Evolutionary conservation across 2,797 vertebrate species (phyloP), one percentile per base, ranked within the genome.

Genomic region (Oreochromis grahami): DNA sequence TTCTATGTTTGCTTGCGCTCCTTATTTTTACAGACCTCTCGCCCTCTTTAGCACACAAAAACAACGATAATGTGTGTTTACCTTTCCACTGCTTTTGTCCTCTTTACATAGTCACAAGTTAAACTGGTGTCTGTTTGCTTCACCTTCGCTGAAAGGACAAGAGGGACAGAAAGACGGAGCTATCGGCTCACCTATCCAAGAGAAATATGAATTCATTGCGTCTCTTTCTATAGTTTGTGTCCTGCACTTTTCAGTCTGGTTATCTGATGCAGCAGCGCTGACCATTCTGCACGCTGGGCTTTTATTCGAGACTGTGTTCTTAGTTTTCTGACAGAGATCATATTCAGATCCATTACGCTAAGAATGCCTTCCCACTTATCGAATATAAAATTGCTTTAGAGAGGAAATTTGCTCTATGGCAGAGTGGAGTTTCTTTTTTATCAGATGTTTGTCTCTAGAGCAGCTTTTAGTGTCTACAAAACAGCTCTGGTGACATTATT

Each of bases 311-410:
- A 83, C 91, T 92, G 92, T 95, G 90, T 95, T 95, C 95, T 94
- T 96, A 95, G 89, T 95, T 94, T 94, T 95, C 93, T 95, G 93
- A 96, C 94, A 93, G 88, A 95, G 95, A 96, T 96, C 95, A 95
- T 95, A 96, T 96, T 96, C 94, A 89, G 90, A 95, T 94, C 95
- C 94, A 96, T 97, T 97, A 96, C 91, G 32, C 92, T 90, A 94
- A 96, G 93, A 96, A 96, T 94, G 94, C 93, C 93, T 92, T 94
- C 93, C 96, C 94, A 95, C 94, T 97, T 96, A 97, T 96, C 94
- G 90, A 94, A 95, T 94, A 93, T 94, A 95, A 96, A 96, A 95
- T 95, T 94, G 94, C 93, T 96, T 96, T 95, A 93, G 95, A 96
- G 95, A 95, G 96, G 95, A 96, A 96, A 96, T 96, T 94, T 95